These are phyloP conservation scores for Damaliscus lunatus DNA, from an alignment of 2,113 vertebrate genomes.

Conservation along the genomic window DNA sequence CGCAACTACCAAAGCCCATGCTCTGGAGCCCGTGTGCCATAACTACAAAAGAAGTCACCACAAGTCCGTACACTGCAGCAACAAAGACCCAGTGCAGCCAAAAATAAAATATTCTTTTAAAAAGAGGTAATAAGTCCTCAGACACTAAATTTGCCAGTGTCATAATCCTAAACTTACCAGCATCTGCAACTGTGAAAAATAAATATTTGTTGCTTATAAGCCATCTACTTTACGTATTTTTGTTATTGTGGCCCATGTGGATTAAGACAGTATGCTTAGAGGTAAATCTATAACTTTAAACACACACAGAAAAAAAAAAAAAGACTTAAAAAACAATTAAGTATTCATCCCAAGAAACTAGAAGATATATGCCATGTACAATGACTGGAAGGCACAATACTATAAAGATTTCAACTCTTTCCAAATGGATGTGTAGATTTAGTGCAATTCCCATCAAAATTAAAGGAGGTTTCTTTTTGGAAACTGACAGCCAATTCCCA, in stretches of 20 bases:
- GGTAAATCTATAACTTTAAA: background rate
- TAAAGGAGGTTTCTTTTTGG: background rate
- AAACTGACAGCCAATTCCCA: background rate
- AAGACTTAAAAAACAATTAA: background rate
- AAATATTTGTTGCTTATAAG: background rate
- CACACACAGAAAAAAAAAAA: background rate
- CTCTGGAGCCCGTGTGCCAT: background rate
- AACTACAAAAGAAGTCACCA: background rate
- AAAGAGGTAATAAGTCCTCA: background rate
- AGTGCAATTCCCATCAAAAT: background rate
- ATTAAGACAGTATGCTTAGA: background rate
- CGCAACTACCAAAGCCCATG: background rate
- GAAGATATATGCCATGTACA: background rate
- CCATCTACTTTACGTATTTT: background rate
- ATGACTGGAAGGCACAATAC: background rate
- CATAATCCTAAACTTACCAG: background rate
- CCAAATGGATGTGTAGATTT: background rate
- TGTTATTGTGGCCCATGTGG: background rate
- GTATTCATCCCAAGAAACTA: background rate
- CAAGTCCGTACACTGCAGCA: background rate
- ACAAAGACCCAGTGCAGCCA: background rate
- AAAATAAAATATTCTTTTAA: background rate
- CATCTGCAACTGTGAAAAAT: background rate
- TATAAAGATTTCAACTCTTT: background rate
- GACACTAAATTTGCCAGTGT: background rate